These are phyloP conservation scores for Tauraco hartlaubi DNA, from an alignment of 2,797 vertebrate genomes.

Conservation along the genomic window DNA sequence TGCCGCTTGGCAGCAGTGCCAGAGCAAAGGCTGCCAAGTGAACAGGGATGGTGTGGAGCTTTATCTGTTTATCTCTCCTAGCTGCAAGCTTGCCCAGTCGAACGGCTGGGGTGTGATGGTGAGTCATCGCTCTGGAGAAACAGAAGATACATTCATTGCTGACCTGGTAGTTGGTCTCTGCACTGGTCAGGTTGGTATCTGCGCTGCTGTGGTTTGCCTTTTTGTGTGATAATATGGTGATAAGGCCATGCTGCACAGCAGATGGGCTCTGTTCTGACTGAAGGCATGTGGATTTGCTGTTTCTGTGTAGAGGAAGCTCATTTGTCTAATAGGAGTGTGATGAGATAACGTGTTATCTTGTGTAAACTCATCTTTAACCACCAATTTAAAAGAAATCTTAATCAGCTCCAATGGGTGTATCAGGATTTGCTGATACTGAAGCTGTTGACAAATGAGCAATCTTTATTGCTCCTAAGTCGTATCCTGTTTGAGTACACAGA, in stretches of 20 bases:
- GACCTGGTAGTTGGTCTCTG: constrained; percentile 98
- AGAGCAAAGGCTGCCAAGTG: background rate
- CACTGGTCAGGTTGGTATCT: constrained; percentile 91
- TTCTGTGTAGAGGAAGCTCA: background rate
- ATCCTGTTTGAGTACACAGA: background rate
- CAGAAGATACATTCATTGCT: constrained; percentile 98
- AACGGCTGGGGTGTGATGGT: constrained; percentile 99
- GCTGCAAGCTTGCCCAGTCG: constrained; percentile 96
- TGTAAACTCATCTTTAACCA: constrained; percentile 1
- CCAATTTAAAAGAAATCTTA: background rate
- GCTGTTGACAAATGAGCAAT: background rate
- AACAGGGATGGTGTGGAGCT: background rate
- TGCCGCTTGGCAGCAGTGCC: background rate
- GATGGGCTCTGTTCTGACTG: background rate
- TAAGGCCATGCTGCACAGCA: background rate
- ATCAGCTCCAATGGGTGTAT: background rate
- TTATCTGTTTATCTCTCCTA: constrained; percentile 29
- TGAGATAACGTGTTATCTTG: background rate
- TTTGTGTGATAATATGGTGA: background rate
- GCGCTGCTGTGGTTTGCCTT: background rate
- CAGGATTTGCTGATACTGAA: background rate
- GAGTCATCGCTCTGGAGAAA: constrained; percentile 98
- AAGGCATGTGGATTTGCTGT: background rate
- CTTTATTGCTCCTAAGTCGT: background rate
- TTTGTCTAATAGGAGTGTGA: background rate